Percentiles rank a stretch among this genome's conserved stretches.
Conservation (phyloP, 1,140 invertebrate species). For the Melitaea cinxia region DNA sequence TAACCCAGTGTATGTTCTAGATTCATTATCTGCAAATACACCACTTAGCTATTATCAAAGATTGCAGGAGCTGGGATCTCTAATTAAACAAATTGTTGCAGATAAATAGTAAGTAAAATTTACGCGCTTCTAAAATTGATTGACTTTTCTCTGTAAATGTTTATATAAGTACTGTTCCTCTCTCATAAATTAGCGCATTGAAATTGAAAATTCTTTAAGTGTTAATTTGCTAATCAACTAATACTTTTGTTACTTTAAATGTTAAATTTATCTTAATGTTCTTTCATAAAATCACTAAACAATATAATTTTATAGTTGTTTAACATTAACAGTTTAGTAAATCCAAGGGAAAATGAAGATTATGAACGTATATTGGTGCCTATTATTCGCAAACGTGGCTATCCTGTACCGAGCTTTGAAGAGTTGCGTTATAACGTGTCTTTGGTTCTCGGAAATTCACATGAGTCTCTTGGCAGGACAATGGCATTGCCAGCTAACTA, state of each 20-base stretch:
- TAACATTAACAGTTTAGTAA: not conserved
- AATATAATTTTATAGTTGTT: constrained; percentile 4
- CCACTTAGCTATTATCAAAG: constrained; percentile 36
- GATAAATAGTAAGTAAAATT: constrained; percentile 35
- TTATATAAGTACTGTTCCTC: no score
- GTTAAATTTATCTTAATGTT: not conserved
- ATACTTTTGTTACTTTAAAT: no score
- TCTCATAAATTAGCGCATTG: no score
- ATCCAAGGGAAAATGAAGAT: constrained; percentile 21
- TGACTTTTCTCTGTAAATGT: not conserved
- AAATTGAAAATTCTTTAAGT: no score
- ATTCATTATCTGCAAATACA: constrained; percentile 23
- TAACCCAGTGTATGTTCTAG: constrained; percentile 34
- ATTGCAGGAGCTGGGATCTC: constrained; percentile 20
- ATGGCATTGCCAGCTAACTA: constrained; percentile 41
- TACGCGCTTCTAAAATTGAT: not conserved
- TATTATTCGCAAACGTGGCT: constrained; percentile 23
- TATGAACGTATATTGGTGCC: constrained; percentile 28
- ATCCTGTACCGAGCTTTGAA: constrained; percentile 15
- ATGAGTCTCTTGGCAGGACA: constrained; percentile 31
- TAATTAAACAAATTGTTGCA: constrained; percentile 14
- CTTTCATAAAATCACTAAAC: not conserved
- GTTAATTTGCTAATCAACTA: no score
- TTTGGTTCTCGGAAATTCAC: constrained; percentile 44
- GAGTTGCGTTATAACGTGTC: constrained; percentile 41